Evolutionary conservation across 1,140 invertebrate genomes (phyloP).

Genomic region (Trachymyrmex cornetzi): DNA sequence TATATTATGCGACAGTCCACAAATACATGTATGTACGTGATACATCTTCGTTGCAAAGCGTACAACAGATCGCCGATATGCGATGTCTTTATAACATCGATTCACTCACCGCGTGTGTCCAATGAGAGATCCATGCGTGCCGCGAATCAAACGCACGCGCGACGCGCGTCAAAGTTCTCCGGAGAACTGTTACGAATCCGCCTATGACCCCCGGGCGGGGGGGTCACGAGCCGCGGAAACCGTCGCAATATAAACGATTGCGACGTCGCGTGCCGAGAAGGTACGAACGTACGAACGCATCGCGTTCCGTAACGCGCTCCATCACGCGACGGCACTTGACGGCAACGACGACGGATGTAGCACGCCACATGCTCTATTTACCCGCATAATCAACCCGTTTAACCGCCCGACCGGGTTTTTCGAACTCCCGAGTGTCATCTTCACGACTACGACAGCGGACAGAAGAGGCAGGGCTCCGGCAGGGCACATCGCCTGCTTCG

Average conservation of each 20-base stretch:
- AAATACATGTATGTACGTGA: conserved; percentile 41
- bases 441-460: conserved; percentile 45
- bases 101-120: conserved; percentile 73
- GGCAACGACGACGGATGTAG: background rate
- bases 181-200: background rate
- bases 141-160: conserved; percentile 59
- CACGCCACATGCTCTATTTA: conserved; percentile 33
- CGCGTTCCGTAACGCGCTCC: background rate
- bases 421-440: conserved; percentile 50
- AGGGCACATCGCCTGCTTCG: conserved; percentile 60
- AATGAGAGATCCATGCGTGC: conserved; percentile 72
- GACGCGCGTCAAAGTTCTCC: conserved; percentile 31
- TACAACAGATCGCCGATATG: conserved; percentile 64
- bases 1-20: conserved; percentile 42
- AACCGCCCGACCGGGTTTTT: no score
- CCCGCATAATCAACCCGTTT: background rate
- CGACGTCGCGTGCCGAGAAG: conserved; percentile 3
- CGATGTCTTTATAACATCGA: conserved; percentile 75
- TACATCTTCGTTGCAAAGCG: conserved; percentile 36
- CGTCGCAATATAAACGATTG: background rate
- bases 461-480: no score
- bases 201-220: background rate
- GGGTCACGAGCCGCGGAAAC: conserved; percentile 20
- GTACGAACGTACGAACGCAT: background rate
- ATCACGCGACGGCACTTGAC: conserved; percentile 12